Evolutionary conservation across 2,888 invertebrate species (phyloP).

Genomic region (Lamproptera curius): DNA sequence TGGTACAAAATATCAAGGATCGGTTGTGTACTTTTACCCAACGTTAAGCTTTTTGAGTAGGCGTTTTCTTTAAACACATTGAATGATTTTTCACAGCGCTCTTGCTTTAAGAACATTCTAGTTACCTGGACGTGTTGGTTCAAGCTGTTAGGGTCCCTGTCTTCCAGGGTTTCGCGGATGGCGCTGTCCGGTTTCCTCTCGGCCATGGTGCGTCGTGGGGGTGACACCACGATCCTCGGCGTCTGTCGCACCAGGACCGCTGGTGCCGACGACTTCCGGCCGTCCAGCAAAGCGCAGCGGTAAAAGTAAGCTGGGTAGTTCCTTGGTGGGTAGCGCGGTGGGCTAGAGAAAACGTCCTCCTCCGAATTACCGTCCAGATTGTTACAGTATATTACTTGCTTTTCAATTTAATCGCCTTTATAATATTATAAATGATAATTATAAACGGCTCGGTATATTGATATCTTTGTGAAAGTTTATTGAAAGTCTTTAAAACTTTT

Average conservation of each 20-base stretch:
- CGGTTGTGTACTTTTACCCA: too few species aligned
- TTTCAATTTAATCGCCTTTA: background rate
- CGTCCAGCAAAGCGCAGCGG: constrained; percentile 46
- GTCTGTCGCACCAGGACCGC: constrained; percentile 28
- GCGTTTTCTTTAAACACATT: too few species aligned
- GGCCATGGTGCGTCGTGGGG: constrained; percentile 19
- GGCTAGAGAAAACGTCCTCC: constrained; percentile 50
- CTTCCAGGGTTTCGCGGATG: constrained; percentile 76
- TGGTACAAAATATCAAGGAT: too few species aligned
- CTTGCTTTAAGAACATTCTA: too few species aligned
- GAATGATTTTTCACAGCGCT: too few species aligned
- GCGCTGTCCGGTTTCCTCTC: constrained; percentile 58
- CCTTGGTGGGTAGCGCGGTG: constrained; percentile 36
- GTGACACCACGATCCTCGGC: constrained; percentile 37
- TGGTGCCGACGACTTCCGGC: constrained; percentile 40
- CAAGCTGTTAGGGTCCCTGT: constrained; percentile 83
- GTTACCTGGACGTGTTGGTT: constrained; percentile 86
- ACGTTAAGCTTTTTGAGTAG: too few species aligned
- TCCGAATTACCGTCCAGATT: constrained; percentile 57
- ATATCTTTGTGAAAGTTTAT: background rate
- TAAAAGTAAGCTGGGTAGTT: constrained; percentile 53
- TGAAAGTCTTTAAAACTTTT: background rate
- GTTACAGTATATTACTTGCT: background rate
- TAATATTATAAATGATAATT: background rate
- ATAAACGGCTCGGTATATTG: background rate